Base-by-base conservation (phyloP, 2,888 invertebrate genomes). In the Brachypterus glaber region DNA sequence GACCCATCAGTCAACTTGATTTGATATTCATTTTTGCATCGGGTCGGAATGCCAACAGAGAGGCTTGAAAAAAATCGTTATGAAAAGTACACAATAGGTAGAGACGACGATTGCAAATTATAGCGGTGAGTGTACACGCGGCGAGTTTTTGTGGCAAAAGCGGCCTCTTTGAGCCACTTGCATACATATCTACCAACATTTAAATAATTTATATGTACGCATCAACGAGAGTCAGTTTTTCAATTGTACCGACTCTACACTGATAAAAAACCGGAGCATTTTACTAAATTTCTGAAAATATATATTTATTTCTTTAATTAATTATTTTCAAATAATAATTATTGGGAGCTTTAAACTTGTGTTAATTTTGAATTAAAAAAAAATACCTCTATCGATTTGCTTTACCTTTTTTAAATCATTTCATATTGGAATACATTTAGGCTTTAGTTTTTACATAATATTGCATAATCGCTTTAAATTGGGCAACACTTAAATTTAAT, bases 151-250 rank as follows among this genome's bases (percentile, higher is more conserved):
- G 62, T 53, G 47, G 44, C 47, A 52, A 57, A 52, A 55, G 61
- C 62, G 63, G 62, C 48, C 52, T 60, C 58, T 65, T 65, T 65
- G 64, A 63, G 54, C 60, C 57, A 62, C 62, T 61, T 64, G 64
- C 64, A 64, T 64, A 65, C 63, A 62, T 62, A 63, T 62, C 62
- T 57, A 55, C 58, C 58, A 62, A 60, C 64, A 65, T 65, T 65
- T 65, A 64, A 65, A 65, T 65, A 65, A 65, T 65, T 64, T 65
- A 65, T 65, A 63, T 62, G 63, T 64, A 61, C 60, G 63, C 63
- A 62, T 61, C 62, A 62, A 27, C 57, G 56, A 51, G 52, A 57
- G 53, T 57, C 57, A 60, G 55, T 62, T 62, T 62, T 62, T 62
- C 62, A 59, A 57, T 58, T 57, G 59, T 57, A 54, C 55, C 55